A percentile compares a stretch with the other conserved stretches of the same genome.
phyloP scores from a whole-genome alignment of 2,797 vertebrate genomes.

The Enteromius afrohamiltoni region DNA sequence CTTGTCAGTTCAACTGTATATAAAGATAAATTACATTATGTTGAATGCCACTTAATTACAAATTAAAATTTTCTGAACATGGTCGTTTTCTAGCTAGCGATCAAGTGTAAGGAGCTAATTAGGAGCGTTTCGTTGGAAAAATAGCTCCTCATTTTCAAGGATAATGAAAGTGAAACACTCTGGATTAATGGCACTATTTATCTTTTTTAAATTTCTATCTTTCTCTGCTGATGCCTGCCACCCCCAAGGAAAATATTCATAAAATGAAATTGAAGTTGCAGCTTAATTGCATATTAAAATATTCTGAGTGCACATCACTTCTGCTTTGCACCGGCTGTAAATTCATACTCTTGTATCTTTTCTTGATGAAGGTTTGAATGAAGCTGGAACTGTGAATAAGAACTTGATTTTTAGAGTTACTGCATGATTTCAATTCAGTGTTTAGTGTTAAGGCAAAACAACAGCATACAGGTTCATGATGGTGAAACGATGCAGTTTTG shows the following conservation, averaged over 20 bases:
- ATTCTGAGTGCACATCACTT: slow-evolving; percentile 99
- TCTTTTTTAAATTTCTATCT: slow-evolving; percentile 99
- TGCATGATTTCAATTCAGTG: background rate
- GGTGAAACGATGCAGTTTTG: background rate
- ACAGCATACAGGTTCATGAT: background rate
- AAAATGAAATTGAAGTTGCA: slow-evolving; percentile 99
- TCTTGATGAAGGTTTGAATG: slow-evolving; percentile 93
- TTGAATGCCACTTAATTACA: slow-evolving; percentile 94
- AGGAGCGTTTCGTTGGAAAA: slow-evolving; percentile 96
- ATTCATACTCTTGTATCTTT: slow-evolving; percentile 99
- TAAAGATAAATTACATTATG: slow-evolving; percentile 99
- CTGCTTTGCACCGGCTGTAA: slow-evolving; percentile 96
- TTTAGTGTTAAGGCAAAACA: background rate
- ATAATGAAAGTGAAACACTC: slow-evolving; percentile 98
- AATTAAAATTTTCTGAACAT: slow-evolving; percentile 99
- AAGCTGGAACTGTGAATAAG: background rate
- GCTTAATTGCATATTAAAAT: slow-evolving; percentile 99
- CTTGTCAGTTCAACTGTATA: slow-evolving; percentile 93
- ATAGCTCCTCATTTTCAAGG: slow-evolving; percentile 99
- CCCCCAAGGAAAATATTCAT: slow-evolving; percentile 99
- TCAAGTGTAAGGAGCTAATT: slow-evolving; percentile 98
- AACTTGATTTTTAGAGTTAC: background rate
- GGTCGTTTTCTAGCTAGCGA: slow-evolving; percentile 99
- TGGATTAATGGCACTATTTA: slow-evolving; percentile 99
- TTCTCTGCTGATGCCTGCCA: slow-evolving; percentile 93